phyloP scores from a whole-genome alignment of 2,888 invertebrate genomes.

The Drosophila infuscata region DNA sequence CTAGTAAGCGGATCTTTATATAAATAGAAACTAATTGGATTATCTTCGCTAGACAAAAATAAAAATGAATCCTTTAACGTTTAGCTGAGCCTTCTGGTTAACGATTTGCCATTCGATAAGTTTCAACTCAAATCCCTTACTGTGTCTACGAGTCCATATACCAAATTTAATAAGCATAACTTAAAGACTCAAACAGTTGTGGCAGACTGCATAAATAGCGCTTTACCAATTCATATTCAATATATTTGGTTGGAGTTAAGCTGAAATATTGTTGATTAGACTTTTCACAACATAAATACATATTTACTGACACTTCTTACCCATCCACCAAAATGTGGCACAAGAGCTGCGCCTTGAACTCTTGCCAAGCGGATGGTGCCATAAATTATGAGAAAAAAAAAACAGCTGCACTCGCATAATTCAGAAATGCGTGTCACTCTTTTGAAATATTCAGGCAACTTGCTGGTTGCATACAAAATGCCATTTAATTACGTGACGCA shows the following conservation, averaged over 20 bases:
- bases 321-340: not conserved
- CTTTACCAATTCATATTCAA: not conserved
- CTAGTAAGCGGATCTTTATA: too few species aligned
- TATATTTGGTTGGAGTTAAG: not conserved
- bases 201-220: not conserved
- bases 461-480: conserved; percentile 27
- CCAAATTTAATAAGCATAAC: not conserved
- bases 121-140: not conserved
- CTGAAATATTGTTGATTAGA: conserved; percentile 44
- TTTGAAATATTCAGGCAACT: conserved; percentile 19
- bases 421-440: conserved; percentile 31
- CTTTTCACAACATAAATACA: conserved; percentile 13
- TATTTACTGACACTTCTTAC: not conserved
- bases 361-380: conserved; percentile 20
- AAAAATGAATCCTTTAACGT: not conserved
- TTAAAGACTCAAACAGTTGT: not conserved
- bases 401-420: conserved; percentile 22
- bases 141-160: not conserved
- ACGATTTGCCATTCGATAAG: not conserved
- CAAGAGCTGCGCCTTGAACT: conserved; percentile 18
- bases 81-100: not conserved
- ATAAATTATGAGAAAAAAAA: conserved; percentile 26
- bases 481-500: conserved; percentile 49
- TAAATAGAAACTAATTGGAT: not conserved
- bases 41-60: not conserved